Base-by-base conservation (phyloP, 2,888 invertebrate genomes). In the Ophraella communa region DNA sequence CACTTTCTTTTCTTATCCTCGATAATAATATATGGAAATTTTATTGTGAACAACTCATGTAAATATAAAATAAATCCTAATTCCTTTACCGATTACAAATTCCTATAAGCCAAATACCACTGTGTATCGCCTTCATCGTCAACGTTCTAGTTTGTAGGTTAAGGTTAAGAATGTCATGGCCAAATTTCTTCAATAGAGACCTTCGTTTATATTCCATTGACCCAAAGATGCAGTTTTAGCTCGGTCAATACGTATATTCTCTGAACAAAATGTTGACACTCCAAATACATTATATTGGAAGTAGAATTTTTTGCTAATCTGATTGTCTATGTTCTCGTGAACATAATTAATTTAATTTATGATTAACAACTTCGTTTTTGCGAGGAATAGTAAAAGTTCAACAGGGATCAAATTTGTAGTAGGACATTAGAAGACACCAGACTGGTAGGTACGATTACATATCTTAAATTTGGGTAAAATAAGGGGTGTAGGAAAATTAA, bases 161-260 rank as follows among this genome's bases (percentile, higher is more conserved):
- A 62, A 62, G 65, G 65, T 62, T 62, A 65, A 58, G 57, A 53
- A 57, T 52, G 65, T 65, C 65, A 65, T 42, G 62, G 65, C 42
- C 65, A 65, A 49, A 58, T 62, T 53, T 49, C 58, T 65, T 53
- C 30, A 24, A 56, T 35, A 53, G 44, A 61, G 53, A 65, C 65
- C 65, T 65, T 65, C 65, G 56, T 60, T 62, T 54, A 23, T 62
- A 62, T 65, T 65, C 62, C 65, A 54, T 65, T 65, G 62, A 65
- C 62, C 65, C 54, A 65, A 58, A 65, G 62, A 62, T 53, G 60
- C 52, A 52, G 35, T 14, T 14, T 5, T 39, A 39, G 39, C 39
- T 39, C 39, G 14, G 39, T 39, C 14, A 2, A 39, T 39, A 7
- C 39, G 39, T 39, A 14, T 17, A 17, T 5, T 5, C 39, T 2